Percentiles rank a stretch among this genome's conserved stretches.
Evolutionary conservation across 1,140 invertebrate species (phyloP).

Genomic region (Drosophila burlai): DNA sequence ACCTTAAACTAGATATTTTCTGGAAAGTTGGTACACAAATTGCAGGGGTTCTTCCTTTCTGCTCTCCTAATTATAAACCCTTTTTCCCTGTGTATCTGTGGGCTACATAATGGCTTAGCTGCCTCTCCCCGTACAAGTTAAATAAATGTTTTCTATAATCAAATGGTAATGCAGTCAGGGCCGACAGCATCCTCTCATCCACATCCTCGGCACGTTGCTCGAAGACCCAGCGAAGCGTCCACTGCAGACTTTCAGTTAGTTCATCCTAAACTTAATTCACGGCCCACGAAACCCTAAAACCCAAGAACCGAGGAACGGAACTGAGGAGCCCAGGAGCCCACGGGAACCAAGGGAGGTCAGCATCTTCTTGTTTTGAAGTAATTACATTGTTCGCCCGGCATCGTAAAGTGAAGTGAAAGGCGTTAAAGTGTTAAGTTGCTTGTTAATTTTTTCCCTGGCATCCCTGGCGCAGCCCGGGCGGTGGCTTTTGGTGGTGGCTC

Average conservation of each 20-base stretch:
- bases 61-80: not conserved
- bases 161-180: constrained; percentile 79
- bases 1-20: not conserved
- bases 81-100: constrained; percentile 44
- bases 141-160: constrained; percentile 84
- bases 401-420: constrained; percentile 80
- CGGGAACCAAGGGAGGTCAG: constrained; percentile 36
- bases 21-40: not conserved
- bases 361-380: constrained; percentile 77
- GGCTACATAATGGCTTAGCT: constrained; percentile 56
- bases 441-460: constrained; percentile 75
- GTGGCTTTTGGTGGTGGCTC: constrained; percentile 30
- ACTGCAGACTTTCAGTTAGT: constrained; percentile 49
- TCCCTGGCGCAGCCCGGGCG: constrained; percentile 10
- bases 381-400: constrained; percentile 81
- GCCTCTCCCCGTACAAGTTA: constrained; percentile 51
- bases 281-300: constrained; percentile 33
- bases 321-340: constrained; percentile 8
- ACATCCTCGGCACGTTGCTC: constrained; percentile 17
- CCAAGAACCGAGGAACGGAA: constrained; percentile 3
- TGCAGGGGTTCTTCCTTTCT: too few relatives aligned
- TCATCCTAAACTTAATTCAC: constrained; percentile 27
- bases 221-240: constrained; percentile 63
- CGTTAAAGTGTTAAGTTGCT: constrained; percentile 84
- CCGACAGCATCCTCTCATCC: constrained; percentile 15